phyloP scores from a whole-genome alignment of 2,797 vertebrate genomes.

The Phaenicophaeus curvirostris region DNA sequence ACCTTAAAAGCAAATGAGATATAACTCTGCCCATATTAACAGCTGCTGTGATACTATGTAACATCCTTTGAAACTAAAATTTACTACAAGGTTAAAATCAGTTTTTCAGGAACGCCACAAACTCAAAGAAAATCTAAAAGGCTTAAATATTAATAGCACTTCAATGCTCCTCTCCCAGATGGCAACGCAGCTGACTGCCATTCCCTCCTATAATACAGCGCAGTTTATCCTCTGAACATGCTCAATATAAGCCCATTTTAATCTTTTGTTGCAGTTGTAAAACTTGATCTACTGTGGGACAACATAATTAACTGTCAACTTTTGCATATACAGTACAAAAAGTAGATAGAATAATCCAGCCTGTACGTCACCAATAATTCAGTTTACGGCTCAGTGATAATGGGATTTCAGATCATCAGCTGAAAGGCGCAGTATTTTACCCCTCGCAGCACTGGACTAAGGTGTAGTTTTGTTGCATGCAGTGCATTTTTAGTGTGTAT shows the following conservation, averaged over 20 bases:
- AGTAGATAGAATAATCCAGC: constrained; percentile 57
- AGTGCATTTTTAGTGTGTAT: not conserved
- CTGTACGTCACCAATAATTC: constrained; percentile 74
- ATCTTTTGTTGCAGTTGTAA: constrained; percentile 79
- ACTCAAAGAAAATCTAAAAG: constrained; percentile 16
- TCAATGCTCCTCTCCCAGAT: constrained; percentile 67
- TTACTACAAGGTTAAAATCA: constrained; percentile 30
- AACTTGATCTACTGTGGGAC: constrained; percentile 78
- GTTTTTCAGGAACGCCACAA: constrained; percentile 45
- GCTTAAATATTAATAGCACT: constrained; percentile 73
- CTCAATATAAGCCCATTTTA: constrained; percentile 74
- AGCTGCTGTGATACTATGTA: not conserved
- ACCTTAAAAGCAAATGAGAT: constrained; percentile 13
- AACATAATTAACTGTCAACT: constrained; percentile 81
- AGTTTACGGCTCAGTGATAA: constrained; percentile 70
- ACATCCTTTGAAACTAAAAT: constrained; percentile 44
- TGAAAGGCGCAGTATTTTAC: constrained; percentile 53
- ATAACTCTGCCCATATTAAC: constrained; percentile 5
- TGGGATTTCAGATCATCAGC: constrained; percentile 73
- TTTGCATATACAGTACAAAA: constrained; percentile 66
- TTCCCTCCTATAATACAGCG: constrained; percentile 37
- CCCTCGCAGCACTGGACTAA: constrained; percentile 7
- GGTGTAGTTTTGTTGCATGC: not conserved
- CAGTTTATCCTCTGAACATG: constrained; percentile 76
- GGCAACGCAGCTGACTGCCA: constrained; percentile 59